A percentile compares a stretch with the other conserved stretches of the same genome.
These are phyloP conservation scores for Atherinosoma microstoma DNA, from an alignment of 2,797 vertebrate genomes.

Conservation along the genomic window DNA sequence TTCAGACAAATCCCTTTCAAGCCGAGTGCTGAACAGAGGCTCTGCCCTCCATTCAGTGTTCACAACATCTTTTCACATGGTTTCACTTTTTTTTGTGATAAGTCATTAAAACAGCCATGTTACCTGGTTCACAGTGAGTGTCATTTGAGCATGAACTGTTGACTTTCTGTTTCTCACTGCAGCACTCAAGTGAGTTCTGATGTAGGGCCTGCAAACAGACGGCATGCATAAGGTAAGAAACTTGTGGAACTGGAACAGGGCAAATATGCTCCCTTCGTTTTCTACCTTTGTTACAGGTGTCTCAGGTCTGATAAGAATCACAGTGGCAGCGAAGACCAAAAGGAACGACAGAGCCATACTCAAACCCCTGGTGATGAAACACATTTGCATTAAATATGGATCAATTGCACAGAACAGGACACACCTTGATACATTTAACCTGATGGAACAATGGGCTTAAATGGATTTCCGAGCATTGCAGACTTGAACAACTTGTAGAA, in stretches of 20 bases:
- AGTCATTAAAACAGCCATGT: conserved; percentile 11
- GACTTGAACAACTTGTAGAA: too few relatives aligned
- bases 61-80: neutral
- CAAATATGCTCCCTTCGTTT: neutral
- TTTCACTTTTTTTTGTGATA: neutral
- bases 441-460: too few relatives aligned
- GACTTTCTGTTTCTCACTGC: conserved; percentile 74
- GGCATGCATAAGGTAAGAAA: conserved; percentile 19
- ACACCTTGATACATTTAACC: neutral
- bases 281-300: conserved; percentile 82
- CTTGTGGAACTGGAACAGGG: neutral
- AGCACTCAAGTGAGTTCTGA: conserved; percentile 80
- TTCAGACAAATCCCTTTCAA: too few relatives aligned
- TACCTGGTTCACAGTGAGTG: conserved; percentile 85
- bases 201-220: conserved; percentile 73
- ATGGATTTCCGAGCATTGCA: too few relatives aligned
- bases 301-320: conserved; percentile 82
- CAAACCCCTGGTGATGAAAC: conserved; percentile 48
- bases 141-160: conserved; percentile 83
- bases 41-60: neutral
- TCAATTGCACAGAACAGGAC: neutral
- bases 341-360: conserved; percentile 81
- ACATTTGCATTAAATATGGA: conserved; percentile 23
- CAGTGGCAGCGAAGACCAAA: conserved; percentile 79
- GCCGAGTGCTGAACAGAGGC: neutral